Evolutionary conservation across 2,797 vertebrate genomes (phyloP).

Genomic region (Siniperca undulata): DNA sequence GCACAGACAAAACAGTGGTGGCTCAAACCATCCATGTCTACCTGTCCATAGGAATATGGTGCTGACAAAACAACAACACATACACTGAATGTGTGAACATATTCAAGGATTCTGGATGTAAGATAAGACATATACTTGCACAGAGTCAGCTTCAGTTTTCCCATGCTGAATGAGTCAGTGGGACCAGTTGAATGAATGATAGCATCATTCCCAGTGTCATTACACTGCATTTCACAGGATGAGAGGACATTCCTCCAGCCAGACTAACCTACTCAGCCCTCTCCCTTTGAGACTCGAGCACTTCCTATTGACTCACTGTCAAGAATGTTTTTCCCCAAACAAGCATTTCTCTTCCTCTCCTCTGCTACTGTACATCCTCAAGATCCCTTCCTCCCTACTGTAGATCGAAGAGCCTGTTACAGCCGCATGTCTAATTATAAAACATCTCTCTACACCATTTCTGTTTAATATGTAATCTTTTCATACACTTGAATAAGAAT

Average conservation of each 20-base stretch:
- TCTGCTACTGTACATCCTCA: conserved; percentile 42
- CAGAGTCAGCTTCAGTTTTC: conserved; percentile 5
- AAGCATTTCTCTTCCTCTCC: conserved; percentile 71
- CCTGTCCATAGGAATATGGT: neutral
- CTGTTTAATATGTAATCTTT: conserved; percentile 33
- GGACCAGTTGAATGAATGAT: conserved; percentile 49
- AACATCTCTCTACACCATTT: conserved; percentile 22
- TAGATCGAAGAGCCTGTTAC: conserved; percentile 8
- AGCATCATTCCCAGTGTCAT: conserved; percentile 49
- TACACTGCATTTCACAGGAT: conserved; percentile 55
- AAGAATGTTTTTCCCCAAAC: conserved; percentile 57
- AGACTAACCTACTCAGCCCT: conserved; percentile 41
- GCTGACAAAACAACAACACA: neutral
- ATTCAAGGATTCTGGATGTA: neutral
- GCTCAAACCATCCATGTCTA: neutral
- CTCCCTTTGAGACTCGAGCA: conserved; percentile 56
- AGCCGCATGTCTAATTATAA: conserved; percentile 30
- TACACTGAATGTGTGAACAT: neutral
- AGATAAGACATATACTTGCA: neutral
- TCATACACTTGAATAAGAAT: neutral
- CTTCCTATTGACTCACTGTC: conserved; percentile 75
- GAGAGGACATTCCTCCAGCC: conserved; percentile 67
- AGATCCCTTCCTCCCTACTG: conserved; percentile 60
- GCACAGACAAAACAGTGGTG: neutral
- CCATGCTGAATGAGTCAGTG: conserved; percentile 36